Evolutionary conservation across 2,797 vertebrate species (phyloP), one percentile per base, ranked within the genome.

Genomic region (Aselliscus stoliczkanus): DNA sequence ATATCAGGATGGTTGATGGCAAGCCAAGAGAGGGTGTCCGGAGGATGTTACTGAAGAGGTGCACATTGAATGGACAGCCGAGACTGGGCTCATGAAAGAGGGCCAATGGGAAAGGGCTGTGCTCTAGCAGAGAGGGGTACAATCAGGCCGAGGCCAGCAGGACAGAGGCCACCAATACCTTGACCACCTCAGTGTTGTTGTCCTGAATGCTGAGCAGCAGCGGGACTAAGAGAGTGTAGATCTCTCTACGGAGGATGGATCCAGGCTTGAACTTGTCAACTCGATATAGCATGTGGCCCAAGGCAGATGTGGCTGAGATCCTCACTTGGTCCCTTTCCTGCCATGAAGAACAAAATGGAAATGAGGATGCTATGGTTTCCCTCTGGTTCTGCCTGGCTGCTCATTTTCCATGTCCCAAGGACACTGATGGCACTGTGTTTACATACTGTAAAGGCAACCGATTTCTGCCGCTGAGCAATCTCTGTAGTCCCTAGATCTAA

Each of bases 261-360:
- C 92, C 69, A 34, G 88, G 84, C 37, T 72, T 92, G 37, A 73
- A 95, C 54, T 73, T 83, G 58, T 50, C 10, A 20, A 96, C 11
- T 18, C 2, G 52, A 34, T 7, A 34, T 12, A 96, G 37, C 94
- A 94, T 93, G 70, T 92, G 65, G 25, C 85, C 75, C 56, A 97
- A 37, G n/a, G 96, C 58, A 83, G 86, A 56, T 37, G 25, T 93
- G 21, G 81, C 86, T 3, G 58, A 31, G 25, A 93, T 93, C 67
- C 47, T 81, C 81, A 95, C 94, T 42, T 67, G 64, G 4, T 90
- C 85, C 80, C 94, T 86, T 64, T 93, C 95, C 96, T 95, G 94
- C 37, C 79, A 23, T 0, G 7, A 56, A 77, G 54, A 85, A 31
- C 10, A 21, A 62, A 72, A 70, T 3, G 25, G 65, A 77, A 29